Percentiles rank a stretch among this genome's conserved stretches.
phyloP scores from a whole-genome alignment of 2,113 vertebrate species.

The Dendropsophus ebraccatus region DNA sequence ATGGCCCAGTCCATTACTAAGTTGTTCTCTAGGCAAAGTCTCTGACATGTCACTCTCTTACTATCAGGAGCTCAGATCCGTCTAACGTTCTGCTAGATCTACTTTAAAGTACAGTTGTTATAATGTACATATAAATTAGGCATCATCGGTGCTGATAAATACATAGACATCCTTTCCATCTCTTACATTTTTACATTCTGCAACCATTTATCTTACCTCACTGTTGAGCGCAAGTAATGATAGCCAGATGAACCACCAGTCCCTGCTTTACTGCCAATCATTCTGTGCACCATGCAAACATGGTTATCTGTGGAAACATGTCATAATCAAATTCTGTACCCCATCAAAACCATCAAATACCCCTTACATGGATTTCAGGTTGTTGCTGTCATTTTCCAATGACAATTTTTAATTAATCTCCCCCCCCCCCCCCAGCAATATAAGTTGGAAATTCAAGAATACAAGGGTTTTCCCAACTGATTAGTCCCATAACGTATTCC shows the following conservation, averaged over 20 bases:
- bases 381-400: no score
- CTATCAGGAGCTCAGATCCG: no score
- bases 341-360: not conserved
- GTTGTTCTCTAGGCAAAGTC: no score
- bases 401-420: no score
- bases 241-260: conserved; percentile 95
- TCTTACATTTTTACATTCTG: not conserved
- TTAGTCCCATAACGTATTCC: no score
- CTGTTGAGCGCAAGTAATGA: conserved; percentile 92
- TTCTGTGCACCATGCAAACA: conserved; percentile 94
- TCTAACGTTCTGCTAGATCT: no score
- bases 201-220: conserved; percentile 78
- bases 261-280: conserved; percentile 94
- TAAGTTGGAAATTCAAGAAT: no score
- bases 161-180: not conserved
- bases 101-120: not conserved
- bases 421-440: no score
- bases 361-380: not conserved
- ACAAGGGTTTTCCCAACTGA: no score
- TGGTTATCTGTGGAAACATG: conserved; percentile 84
- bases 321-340: not conserved
- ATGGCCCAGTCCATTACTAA: no score
- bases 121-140: not conserved
- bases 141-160: not conserved
- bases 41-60: no score